A percentile compares a stretch with the other conserved stretches of the same genome.
These are phyloP conservation scores for Coracias cyanogaster DNA, from an alignment of 2,797 vertebrate species.

Conservation along the genomic window DNA sequence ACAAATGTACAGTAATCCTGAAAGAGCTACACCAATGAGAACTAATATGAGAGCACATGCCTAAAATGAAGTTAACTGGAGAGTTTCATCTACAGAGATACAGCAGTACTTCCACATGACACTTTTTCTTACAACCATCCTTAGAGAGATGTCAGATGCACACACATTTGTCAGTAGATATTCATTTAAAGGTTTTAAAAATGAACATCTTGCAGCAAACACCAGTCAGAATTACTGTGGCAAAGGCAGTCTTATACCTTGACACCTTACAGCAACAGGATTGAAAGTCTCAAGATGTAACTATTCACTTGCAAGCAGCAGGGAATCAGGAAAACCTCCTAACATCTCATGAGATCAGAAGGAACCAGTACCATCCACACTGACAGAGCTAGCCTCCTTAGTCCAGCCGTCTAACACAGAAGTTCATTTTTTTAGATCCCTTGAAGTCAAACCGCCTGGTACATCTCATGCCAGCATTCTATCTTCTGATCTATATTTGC, in stretches of 20 bases:
- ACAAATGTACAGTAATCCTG: slow-evolving; percentile 11
- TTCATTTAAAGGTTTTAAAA: slow-evolving; percentile 57
- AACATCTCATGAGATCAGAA: slow-evolving; percentile 51
- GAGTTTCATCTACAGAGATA: not conserved
- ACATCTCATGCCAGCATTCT: slow-evolving; percentile 15
- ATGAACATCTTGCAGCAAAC: slow-evolving; percentile 57
- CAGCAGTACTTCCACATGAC: slow-evolving; percentile 21
- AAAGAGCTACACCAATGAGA: not conserved
- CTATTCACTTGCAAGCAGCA: slow-evolving; percentile 54
- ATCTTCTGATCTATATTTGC: slow-evolving; percentile 57
- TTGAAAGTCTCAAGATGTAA: slow-evolving; percentile 44
- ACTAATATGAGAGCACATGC: slow-evolving; percentile 23
- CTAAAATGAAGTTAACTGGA: not conserved
- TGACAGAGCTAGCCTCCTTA: not conserved
- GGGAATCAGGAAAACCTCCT: not conserved
- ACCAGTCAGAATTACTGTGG: slow-evolving; percentile 23
- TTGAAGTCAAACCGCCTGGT: slow-evolving; percentile 16
- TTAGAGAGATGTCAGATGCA: slow-evolving; percentile 9
- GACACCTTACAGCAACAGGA: slow-evolving; percentile 10
- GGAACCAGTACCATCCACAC: slow-evolving; percentile 39
- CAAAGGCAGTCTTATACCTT: slow-evolving; percentile 21
- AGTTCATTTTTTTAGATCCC: not conserved
- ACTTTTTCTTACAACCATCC: slow-evolving; percentile 3
- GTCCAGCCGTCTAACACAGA: not conserved
- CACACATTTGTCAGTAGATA: slow-evolving; percentile 30